Percentiles rank a stretch among this genome's conserved stretches.
Evolutionary conservation across 1,140 invertebrate genomes (phyloP).

Genomic region (Eubasilissa regina): DNA sequence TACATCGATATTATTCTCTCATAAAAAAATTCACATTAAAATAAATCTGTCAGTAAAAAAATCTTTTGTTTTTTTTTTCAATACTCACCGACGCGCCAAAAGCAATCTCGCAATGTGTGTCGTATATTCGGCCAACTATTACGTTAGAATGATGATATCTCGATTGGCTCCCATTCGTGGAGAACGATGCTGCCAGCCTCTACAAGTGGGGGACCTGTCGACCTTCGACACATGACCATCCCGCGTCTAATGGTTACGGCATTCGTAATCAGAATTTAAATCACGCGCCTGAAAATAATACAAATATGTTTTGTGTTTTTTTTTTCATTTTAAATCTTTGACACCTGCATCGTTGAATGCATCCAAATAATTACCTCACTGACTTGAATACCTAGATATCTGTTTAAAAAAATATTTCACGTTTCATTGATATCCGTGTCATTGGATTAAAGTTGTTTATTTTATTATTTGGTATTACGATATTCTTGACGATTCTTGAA

Average conservation of each 20-base stretch:
- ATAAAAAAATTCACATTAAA: no score
- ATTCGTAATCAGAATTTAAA: neutral
- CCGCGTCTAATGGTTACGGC: neutral
- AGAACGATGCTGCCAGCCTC: constrained; percentile 1
- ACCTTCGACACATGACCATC: constrained; percentile 33
- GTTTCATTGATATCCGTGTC: no score
- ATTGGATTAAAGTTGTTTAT: no score
- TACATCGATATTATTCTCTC: neutral
- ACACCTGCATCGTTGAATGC: constrained; percentile 25
- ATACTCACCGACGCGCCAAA: no score
- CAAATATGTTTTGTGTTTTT: no score
- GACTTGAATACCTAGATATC: no score
- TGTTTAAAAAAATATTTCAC: no score
- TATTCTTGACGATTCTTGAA: no score
- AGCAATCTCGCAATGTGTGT: neutral
- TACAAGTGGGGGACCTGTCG: constrained; percentile 20
- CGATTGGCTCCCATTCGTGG: constrained; percentile 5
- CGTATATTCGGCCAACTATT: neutral
- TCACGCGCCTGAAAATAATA: neutral
- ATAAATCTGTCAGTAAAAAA: no score
- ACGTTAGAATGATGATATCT: neutral
- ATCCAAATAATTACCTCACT: neutral
- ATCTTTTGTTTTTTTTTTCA: no score
- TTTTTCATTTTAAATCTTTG: neutral
- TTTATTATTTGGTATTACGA: no score